Evolutionary conservation across 2,113 vertebrate species (phyloP).

Genomic region (Phaethornis superciliosus): DNA sequence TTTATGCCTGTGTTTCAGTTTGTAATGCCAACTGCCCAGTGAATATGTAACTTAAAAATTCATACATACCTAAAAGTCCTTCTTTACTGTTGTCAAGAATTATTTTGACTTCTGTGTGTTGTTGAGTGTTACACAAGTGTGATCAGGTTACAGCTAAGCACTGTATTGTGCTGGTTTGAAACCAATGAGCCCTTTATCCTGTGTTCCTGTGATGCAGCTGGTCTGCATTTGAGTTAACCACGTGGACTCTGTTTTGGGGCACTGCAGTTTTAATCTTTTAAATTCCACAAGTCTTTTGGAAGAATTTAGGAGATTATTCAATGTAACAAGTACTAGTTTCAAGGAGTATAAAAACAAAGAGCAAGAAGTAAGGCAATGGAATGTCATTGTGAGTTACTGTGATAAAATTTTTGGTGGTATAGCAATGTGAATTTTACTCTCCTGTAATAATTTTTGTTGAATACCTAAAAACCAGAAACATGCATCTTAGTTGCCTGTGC

Average conservation of each 20-base stretch:
- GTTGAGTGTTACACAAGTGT: neutral
- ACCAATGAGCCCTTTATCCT: neutral
- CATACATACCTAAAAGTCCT: neutral
- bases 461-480: neutral
- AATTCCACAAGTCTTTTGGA: neutral
- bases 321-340: neutral
- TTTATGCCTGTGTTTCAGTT: neutral
- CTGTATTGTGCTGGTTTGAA: neutral
- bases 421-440: neutral
- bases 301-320: neutral
- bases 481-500: neutral
- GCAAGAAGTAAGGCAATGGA: neutral
- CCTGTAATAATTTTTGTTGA: neutral
- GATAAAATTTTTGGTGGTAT: neutral
- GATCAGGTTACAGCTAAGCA: neutral
- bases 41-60: neutral
- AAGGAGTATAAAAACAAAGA: neutral
- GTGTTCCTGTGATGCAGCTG: neutral
- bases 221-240: neutral
- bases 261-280: neutral
- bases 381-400: neutral
- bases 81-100: neutral
- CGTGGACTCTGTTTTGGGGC: neutral
- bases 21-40: neutral
- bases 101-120: neutral